phyloP scores from a whole-genome alignment of 2,797 vertebrate genomes.

The Dallia pectoralis region DNA sequence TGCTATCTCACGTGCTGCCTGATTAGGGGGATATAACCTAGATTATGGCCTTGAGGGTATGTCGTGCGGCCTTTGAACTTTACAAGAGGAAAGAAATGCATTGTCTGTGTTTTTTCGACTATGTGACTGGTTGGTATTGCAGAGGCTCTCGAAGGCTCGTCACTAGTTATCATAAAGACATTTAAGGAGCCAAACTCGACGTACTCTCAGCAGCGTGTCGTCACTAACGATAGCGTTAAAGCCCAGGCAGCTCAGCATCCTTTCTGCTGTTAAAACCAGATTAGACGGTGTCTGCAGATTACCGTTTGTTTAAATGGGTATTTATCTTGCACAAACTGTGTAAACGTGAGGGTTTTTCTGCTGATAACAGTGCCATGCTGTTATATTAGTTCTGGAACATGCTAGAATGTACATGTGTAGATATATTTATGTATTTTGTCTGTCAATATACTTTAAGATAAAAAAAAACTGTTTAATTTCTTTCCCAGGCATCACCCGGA shows the following conservation, averaged over 20 bases:
- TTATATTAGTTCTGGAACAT: not conserved
- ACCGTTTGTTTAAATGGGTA: not conserved
- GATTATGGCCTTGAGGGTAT: slow-evolving; percentile 53
- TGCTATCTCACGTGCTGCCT: slow-evolving; percentile 46
- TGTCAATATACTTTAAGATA: too few species aligned
- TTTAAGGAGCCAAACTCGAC: slow-evolving; percentile 26
- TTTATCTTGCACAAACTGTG: not conserved
- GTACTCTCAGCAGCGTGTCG: slow-evolving; percentile 36
- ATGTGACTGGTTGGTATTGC: not conserved
- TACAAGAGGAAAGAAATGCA: not conserved
- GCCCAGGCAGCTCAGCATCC: slow-evolving; percentile 40
- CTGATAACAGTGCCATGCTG: not conserved
- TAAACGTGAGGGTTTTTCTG: not conserved
- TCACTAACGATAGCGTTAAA: slow-evolving; percentile 44
- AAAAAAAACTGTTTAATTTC: slow-evolving; percentile 2
- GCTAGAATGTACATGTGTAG: not conserved
- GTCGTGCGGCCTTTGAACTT: slow-evolving; percentile 45
- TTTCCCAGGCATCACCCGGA: slow-evolving; percentile 60
- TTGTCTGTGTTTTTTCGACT: not conserved
- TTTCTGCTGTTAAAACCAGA: slow-evolving; percentile 41
- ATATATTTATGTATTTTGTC: too few species aligned
- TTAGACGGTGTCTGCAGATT: slow-evolving; percentile 26
- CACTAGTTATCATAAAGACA: slow-evolving; percentile 30
- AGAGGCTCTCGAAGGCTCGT: slow-evolving; percentile 1
- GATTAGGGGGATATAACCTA: slow-evolving; percentile 54